Base-by-base conservation (phyloP, 2,113 vertebrate species). In the Daboia siamensis region DNA sequence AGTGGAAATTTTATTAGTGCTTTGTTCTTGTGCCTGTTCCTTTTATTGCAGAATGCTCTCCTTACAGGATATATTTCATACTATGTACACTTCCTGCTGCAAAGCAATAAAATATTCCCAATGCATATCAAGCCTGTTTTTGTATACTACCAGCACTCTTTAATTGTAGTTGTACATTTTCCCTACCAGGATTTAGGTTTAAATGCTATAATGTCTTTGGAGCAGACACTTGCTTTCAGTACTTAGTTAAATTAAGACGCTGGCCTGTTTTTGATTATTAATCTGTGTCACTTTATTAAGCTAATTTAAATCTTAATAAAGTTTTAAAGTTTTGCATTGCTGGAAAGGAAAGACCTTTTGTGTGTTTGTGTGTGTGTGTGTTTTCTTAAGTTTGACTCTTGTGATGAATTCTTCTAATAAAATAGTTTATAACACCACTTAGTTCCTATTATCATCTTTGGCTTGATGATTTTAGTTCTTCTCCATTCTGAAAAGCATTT, bases 271-370 rank as follows among this genome's bases (percentile, higher is more conserved):
- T 95, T 92, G 91, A 94, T 94, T 94, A 94, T 92, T 94, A 90
- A 92, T 85, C 93, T 87, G 44, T 92, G 86, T 92, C 93, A 90
- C 87, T 95, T 96, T 94, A 90, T 95, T 95, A 89, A 95, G 84
- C 39, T 64, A 51, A 96, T 92, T 93, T 94, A 92, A 93, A 94
- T 51, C 51, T 92, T 64, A 29, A 29, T 64, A 64, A 64, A 64
- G 59, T 64, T 64, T 64, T 11, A 64, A 64, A 46, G 33, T 87
- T 93, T 94, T 96, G 44, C 94, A 56, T 93, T 85, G 39, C 64
- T 52, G 91, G 90, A 91, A 89, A 86, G 56, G 17, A 57, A 94
- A 91, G 24, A 44, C 9, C 24, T 90, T 92, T 29, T 39, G 39
- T 39, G 39, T 39, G 39, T 39, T 1, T 39, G 39, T 39, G 39